Conservation (phyloP, 2,888 invertebrate species). For the Drosophila helvetica region DNA sequence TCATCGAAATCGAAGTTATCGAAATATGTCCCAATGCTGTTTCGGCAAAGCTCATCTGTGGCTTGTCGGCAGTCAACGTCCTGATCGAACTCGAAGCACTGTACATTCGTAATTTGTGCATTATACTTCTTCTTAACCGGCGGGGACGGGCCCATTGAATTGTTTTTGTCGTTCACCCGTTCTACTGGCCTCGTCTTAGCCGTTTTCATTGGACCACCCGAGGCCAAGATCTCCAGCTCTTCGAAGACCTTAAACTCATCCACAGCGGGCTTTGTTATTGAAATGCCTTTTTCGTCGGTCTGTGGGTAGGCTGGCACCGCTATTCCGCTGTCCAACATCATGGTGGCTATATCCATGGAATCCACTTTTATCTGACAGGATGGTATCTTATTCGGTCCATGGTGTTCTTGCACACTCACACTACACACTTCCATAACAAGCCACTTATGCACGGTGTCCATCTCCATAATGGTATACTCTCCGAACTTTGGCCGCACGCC, state of each 20-base stretch:
- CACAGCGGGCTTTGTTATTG: neutral
- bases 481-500: constrained; percentile 84
- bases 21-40: neutral
- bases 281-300: neutral
- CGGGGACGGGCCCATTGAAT: constrained; percentile 36
- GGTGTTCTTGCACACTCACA: constrained; percentile 80
- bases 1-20: neutral
- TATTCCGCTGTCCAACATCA: constrained; percentile 61
- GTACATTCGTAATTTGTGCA: constrained; percentile 7
- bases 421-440: constrained; percentile 86
- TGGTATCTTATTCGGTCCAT: constrained; percentile 22
- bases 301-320: constrained; percentile 15
- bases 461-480: constrained; percentile 85
- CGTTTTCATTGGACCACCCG: neutral
- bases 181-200: neutral
- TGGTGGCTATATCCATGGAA: constrained; percentile 65
- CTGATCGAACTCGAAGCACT: constrained; percentile 3
- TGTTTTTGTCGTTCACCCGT: neutral
- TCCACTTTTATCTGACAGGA: constrained; percentile 71
- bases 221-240: constrained; percentile 36
- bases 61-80: constrained; percentile 56
- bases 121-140: constrained; percentile 47
- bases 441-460: constrained; percentile 87
- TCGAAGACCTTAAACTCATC: constrained; percentile 47
- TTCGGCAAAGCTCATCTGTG: constrained; percentile 19